Conservation (phyloP, 2,797 vertebrate species). For the Dromococcyx pavoninus region DNA sequence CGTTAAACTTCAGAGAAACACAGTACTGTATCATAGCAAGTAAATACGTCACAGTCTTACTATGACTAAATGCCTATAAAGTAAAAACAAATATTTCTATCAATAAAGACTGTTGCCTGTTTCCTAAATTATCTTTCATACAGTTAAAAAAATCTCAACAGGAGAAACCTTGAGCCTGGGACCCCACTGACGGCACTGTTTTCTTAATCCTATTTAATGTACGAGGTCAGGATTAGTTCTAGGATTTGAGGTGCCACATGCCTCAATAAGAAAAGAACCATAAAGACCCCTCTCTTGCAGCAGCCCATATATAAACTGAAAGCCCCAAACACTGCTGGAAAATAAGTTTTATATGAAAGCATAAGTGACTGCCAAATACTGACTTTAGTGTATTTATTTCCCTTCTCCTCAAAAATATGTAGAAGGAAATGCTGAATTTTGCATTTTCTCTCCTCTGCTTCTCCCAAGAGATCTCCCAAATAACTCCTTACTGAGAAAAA, state of each 20-base stretch:
- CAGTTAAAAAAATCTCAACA: background rate
- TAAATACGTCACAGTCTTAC: slow-evolving; percentile 28
- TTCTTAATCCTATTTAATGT: slow-evolving; percentile 6
- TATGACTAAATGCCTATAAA: slow-evolving; percentile 60
- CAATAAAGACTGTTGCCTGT: background rate
- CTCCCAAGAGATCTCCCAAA: background rate
- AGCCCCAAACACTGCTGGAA: background rate
- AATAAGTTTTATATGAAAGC: background rate
- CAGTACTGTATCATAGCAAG: slow-evolving; percentile 56
- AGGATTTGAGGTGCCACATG: background rate
- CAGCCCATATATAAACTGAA: background rate
- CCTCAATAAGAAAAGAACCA: background rate
- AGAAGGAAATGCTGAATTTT: background rate
- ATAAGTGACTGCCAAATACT: background rate
- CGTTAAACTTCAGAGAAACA: slow-evolving; percentile 70
- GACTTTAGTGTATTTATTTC: background rate
- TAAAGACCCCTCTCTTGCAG: rapidly evolving
- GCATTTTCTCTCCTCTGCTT: background rate
- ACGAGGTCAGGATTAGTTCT: slow-evolving; percentile 14
- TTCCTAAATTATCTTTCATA: background rate
- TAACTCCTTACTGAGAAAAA: background rate
- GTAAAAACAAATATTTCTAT: slow-evolving; percentile 52
- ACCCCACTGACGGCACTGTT: background rate
- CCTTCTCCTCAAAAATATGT: background rate
- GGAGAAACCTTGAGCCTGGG: background rate